Base-by-base conservation (phyloP, 2,113 vertebrate genomes). In the Elgaria multicarinata region DNA sequence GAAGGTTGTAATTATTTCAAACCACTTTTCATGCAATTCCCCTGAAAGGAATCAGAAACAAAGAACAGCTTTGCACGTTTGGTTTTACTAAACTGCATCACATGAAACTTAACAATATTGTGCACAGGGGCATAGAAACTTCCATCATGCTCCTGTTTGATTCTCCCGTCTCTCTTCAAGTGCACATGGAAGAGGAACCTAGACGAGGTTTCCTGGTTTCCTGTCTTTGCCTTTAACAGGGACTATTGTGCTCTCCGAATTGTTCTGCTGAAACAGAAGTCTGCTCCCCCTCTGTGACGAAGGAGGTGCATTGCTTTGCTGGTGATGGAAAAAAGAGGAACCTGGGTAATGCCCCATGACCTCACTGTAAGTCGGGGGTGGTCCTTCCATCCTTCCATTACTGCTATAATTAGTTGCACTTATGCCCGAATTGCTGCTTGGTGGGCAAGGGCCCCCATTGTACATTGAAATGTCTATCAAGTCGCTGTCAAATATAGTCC, bases 401-500 rank as follows among this genome's bases (percentile, higher is more conserved):
- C 97, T 98, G 97, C 98, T 98, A 62, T 98, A 98, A 96, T 98
- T 98, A 94, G 98, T 98, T 90, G 97, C 98, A 84, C 99, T 99
- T 96, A 99, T 98, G 96, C 99, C 99, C 85, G 98, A 99, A 94
- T 99, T 98, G 97, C 98, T 98, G 98, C 99, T 99, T 3, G 99
- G 99, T 4, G 98, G 99, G 96, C 98, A 97, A 0, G 99, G 99
- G 76, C 98, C 98, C 53, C 98, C 98, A 87, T 92, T 96, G 93
- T 97, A 97, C 97, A 98, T 96, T 0, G 97, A 97, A 93, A 97
- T 91, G 95, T 98, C 98, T 94, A 99, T 98, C 96, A 99, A 98
- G 94, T 99, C 99, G 85, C 99, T 99, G 97, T 99, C 98, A 91
- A 99, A 99, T 96, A 99, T 98, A 96, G 99, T 99, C 95, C 99